Base-by-base conservation (phyloP, 2,113 vertebrate species). In the Anolis sagrei region DNA sequence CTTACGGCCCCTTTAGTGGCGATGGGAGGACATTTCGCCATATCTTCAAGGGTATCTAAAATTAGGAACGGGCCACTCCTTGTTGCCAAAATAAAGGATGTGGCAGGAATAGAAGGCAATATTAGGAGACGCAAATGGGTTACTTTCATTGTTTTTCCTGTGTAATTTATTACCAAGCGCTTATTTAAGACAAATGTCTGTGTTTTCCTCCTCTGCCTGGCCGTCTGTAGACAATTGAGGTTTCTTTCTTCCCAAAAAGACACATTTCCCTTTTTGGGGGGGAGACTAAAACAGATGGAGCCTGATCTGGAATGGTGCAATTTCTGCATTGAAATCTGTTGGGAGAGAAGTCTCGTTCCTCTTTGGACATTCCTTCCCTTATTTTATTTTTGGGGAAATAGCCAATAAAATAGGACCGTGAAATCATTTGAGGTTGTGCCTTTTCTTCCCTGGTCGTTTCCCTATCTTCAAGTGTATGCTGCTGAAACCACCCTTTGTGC, bases 401-500 rank as follows among this genome's bases (percentile, higher is more conserved):
- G 18, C 81, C 61, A 82, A 84, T 84, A 84, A 76, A 78, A 78
- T 36, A 84, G 75, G 25, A 69, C 39, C 32, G n/a, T 77, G 23
- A 78, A 81, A 84, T 51, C 32, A 21, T 19, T 54, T 29, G 36
- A 8, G 61, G 10, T 25, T 77, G 4, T 36, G 9, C 21, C 44
- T 9, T 69, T 58, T 16, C 3, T 73, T n/a, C 10, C 13, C 25
- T 27, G 34, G n/a, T 49, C 23, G 9, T 34, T 32, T 77, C 16
- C 29, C 13, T 54, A 7, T 29, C n/a, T 62, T 36, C n/a, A n/a
- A n/a, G n/a, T n/a, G n/a, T n/a, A n/a, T n/a, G n/a, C n/a, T n/a
- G n/a, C n/a, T n/a, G n/a, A n/a, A n/a, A n/a, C n/a, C n/a, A n/a
- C n/a, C n/a, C n/a, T n/a, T n/a, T n/a, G n/a, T n/a, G n/a, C n/a